These are phyloP conservation scores for Trogon surrucura DNA, from an alignment of 2,113 vertebrate genomes.

Conservation along the genomic window DNA sequence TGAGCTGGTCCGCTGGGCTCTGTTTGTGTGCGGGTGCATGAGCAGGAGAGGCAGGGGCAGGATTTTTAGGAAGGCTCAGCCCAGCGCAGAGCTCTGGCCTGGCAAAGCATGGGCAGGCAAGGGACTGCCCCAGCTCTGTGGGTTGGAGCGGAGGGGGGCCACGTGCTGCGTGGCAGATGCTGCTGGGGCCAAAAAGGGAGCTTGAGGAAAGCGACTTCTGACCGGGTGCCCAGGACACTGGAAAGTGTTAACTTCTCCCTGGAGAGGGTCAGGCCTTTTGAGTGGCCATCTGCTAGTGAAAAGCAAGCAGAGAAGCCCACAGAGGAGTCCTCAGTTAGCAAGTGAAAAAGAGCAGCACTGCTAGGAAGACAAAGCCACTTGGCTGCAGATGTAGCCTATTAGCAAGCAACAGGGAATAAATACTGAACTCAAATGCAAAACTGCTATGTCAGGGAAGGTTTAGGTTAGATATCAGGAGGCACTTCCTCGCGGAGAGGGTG, in stretches of 20 bases:
- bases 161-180: fast-evolving
- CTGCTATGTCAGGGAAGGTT: too few species aligned
- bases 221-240: fast-evolving
- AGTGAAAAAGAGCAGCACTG: neutral
- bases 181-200: neutral
- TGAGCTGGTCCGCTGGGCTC: neutral
- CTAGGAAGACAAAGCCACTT: neutral
- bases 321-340: neutral
- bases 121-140: fast-evolving
- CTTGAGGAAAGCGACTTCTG: neutral
- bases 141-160: fast-evolving
- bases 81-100: neutral
- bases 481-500: too few species aligned
- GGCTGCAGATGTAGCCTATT: neutral
- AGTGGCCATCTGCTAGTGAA: neutral
- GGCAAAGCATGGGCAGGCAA: neutral
- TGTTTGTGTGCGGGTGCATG: neutral
- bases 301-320: neutral
- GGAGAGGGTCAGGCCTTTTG: neutral
- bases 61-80: neutral
- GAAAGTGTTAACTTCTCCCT: neutral
- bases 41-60: neutral
- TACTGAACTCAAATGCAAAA: neutral
- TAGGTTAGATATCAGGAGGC: too few species aligned
- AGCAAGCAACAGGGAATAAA: neutral